phyloP scores from a whole-genome alignment of 2,888 invertebrate species.

The Caradrina kadenii region DNA sequence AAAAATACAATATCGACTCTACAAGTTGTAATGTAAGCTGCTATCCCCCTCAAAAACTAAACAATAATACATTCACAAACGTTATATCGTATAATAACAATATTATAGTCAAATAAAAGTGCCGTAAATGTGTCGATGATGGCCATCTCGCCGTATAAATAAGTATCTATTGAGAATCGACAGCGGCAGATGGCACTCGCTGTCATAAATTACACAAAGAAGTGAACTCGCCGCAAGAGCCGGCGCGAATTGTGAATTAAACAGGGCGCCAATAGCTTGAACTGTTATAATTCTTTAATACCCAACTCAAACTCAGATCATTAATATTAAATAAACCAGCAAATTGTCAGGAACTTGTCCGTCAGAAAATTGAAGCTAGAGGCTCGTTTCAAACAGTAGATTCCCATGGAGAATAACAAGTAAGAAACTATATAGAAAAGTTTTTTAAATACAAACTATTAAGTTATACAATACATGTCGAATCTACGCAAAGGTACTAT shows the following conservation, averaged over 20 bases:
- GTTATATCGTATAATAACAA: conserved; percentile 10
- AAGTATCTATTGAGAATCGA: conserved; percentile 37
- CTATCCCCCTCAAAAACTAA: background rate
- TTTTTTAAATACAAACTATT: too few relatives aligned
- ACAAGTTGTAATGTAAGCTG: background rate
- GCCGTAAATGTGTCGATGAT: conserved; percentile 24
- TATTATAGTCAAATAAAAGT: conserved; percentile 23
- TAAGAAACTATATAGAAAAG: too few relatives aligned
- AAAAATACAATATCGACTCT: background rate
- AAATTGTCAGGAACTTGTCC: too few relatives aligned
- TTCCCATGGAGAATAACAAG: too few relatives aligned
- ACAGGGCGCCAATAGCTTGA: conserved; percentile 15
- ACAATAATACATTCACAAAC: background rate
- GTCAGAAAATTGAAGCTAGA: too few relatives aligned
- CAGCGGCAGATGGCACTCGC: conserved; percentile 51
- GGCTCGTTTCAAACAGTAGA: too few relatives aligned
- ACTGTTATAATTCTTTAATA: background rate
- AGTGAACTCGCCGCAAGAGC: conserved; percentile 28
- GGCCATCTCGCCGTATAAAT: conserved; percentile 48
- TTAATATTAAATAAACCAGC: too few relatives aligned
- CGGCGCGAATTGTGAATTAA: conserved; percentile 28
- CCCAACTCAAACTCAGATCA: too few relatives aligned
- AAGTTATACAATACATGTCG: too few relatives aligned
- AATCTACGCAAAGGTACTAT: too few relatives aligned
- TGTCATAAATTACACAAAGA: conserved; percentile 56